A percentile compares a stretch with the other conserved stretches of the same genome.
phyloP scores from a whole-genome alignment of 2,888 invertebrate genomes.

The Pecten maximus region DNA sequence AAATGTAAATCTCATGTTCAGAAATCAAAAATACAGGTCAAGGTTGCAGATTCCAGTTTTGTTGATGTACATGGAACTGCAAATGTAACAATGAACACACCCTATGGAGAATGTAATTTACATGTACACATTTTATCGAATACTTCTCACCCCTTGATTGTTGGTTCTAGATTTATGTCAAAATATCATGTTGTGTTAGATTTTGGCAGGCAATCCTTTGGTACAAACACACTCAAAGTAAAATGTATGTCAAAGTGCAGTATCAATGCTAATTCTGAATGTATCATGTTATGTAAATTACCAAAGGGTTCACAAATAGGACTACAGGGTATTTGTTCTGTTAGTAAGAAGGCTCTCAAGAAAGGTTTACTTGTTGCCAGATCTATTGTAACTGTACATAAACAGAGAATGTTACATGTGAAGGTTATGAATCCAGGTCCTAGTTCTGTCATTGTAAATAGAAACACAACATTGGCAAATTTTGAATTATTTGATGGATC shows the following conservation, averaged over 20 bases:
- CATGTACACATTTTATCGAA: constrained; percentile 47
- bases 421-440: constrained; percentile 44
- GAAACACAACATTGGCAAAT: background rate
- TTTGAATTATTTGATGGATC: constrained; percentile 51
- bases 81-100: constrained; percentile 15
- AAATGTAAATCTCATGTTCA: too few species aligned
- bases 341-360: constrained; percentile 37
- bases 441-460: background rate
- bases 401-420: constrained; percentile 40
- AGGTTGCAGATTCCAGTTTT: too few species aligned
- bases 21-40: too few species aligned
- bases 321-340: constrained; percentile 48
- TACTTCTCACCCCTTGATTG: constrained; percentile 47
- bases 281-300: constrained; percentile 42
- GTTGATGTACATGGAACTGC: constrained; percentile 47
- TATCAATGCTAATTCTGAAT: constrained; percentile 46
- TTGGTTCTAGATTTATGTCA: constrained; percentile 46
- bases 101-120: background rate
- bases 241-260: constrained; percentile 43
- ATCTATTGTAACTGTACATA: background rate
- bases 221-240: background rate
- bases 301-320: background rate
- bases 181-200: constrained; percentile 38
- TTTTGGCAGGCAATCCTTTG: constrained; percentile 38
- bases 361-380: background rate